Evolutionary conservation across 2,888 invertebrate genomes (phyloP).

Genomic region (Phengaris arion): DNA sequence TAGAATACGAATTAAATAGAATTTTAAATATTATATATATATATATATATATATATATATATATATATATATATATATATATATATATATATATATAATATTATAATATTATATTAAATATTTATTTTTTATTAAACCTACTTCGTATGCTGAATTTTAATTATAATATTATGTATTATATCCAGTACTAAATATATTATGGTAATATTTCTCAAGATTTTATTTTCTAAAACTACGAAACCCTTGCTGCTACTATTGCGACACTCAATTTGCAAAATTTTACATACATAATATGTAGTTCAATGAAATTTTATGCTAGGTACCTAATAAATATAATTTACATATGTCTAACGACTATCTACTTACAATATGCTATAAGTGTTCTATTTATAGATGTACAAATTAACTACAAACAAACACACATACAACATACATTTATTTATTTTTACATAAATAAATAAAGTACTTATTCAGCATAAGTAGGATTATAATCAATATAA

Average conservation of each 20-base stretch:
- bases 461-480: not conserved
- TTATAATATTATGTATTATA: no score
- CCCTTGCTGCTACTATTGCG: conserved; percentile 16
- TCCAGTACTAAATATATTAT: not conserved
- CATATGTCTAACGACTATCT: not conserved
- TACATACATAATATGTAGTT: conserved; percentile 6
- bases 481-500: not conserved
- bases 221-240: conserved; percentile 4
- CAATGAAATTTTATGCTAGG: not conserved
- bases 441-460: not conserved
- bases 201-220: not conserved
- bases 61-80: no score
- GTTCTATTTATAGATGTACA: not conserved
- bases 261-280: conserved; percentile 21
- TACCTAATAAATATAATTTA: conserved; percentile 3
- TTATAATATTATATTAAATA: no score
- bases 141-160: no score
- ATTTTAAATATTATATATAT: no score
- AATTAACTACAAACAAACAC: conserved; percentile 4
- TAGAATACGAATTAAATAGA: no score
- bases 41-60: no score
- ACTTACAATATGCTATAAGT: not conserved
- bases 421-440: not conserved
- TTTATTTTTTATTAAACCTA: no score
- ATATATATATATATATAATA: no score